Evolutionary conservation across 1,140 invertebrate species (phyloP).

Genomic region (Amyelois transitella): DNA sequence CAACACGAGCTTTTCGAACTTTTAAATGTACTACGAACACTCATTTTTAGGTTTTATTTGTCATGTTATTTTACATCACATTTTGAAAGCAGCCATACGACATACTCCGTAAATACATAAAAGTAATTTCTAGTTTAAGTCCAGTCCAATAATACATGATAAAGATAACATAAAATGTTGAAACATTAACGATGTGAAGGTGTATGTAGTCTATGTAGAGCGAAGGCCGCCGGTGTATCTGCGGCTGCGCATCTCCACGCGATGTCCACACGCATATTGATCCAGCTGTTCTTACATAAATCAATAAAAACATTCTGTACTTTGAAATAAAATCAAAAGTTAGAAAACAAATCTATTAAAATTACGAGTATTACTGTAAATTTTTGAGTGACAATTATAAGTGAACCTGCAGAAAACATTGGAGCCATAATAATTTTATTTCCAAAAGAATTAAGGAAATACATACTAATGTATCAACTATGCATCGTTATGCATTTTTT

Average conservation of each 20-base stretch:
- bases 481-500: too few relatives aligned
- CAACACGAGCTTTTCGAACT: neutral
- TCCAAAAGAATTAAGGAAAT: too few relatives aligned
- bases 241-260: neutral
- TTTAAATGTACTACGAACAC: too few relatives aligned
- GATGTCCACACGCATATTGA: neutral
- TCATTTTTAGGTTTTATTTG: too few relatives aligned
- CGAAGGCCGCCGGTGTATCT: neutral
- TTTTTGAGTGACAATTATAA: too few relatives aligned
- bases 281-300: neutral
- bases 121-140: too few relatives aligned
- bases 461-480: too few relatives aligned
- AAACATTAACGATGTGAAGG: neutral
- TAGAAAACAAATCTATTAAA: neutral
- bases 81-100: neutral
- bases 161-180: neutral
- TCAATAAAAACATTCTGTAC: neutral
- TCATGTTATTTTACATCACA: too few relatives aligned
- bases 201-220: neutral
- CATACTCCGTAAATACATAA: neutral
- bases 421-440: too few relatives aligned
- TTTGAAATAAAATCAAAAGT: neutral
- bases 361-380: too few relatives aligned
- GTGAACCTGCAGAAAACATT: too few relatives aligned
- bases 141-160: neutral